phyloP scores from a whole-genome alignment of 2,888 invertebrate genomes.

The Digitonthophagus gazella region DNA sequence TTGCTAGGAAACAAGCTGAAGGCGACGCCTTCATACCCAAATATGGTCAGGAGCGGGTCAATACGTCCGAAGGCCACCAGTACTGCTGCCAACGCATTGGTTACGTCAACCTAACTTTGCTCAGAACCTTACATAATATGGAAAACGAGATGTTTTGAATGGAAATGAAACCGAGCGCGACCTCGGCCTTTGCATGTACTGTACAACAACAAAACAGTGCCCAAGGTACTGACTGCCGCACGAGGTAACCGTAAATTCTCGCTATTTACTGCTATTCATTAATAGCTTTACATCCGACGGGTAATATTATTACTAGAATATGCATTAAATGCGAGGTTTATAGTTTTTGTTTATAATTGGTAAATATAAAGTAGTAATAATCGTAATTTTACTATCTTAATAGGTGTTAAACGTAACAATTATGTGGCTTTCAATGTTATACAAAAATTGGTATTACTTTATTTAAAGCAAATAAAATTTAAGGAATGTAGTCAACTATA shows the following conservation, averaged over 20 bases:
- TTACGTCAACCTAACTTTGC: constrained; percentile 11
- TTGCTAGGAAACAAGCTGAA: background rate
- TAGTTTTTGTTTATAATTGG: too few species aligned
- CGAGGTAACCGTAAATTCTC: background rate
- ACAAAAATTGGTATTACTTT: too few species aligned
- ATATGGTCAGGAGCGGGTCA: constrained; percentile 12
- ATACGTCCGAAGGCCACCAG: constrained; percentile 20
- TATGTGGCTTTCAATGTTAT: too few species aligned
- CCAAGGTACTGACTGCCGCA: background rate
- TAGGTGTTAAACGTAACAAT: too few species aligned
- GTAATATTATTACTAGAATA: too few species aligned
- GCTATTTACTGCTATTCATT: background rate
- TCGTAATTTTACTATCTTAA: too few species aligned
- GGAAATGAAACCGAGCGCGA: constrained; percentile 24
- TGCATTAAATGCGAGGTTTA: too few species aligned
- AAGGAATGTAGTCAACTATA: too few species aligned
- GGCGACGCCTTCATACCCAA: background rate
- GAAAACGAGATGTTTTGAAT: constrained; percentile 27
- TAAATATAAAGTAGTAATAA: too few species aligned
- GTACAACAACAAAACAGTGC: background rate
- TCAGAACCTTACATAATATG: constrained; percentile 25
- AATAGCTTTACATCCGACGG: too few species aligned
- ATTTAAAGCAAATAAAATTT: too few species aligned
- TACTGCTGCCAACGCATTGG: constrained; percentile 22
- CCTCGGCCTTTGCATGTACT: constrained; percentile 23